Conservation (phyloP, 2,888 invertebrate genomes). For the Adineta ricciae region DNA sequence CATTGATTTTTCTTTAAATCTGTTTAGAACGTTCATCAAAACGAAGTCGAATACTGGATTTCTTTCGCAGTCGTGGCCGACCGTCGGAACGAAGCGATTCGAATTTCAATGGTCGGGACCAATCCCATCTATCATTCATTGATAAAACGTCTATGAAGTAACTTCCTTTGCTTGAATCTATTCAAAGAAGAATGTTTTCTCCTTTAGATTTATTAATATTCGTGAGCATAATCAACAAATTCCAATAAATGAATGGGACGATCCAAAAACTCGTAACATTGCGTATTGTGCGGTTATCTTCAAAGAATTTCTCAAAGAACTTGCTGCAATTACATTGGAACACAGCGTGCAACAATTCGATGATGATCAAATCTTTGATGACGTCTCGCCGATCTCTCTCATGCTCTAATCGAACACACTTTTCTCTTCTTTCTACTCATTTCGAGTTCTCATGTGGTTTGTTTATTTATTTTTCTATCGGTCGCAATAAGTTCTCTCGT, state of each 20-base stretch:
- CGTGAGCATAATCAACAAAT: not conserved
- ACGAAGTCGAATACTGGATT: slow-evolving; percentile 16
- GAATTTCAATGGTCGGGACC: not conserved
- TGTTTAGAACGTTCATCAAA: not conserved
- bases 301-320: slow-evolving; percentile 87
- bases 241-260: slow-evolving; percentile 35
- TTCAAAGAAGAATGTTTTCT: no score
- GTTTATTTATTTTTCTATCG: not conserved
- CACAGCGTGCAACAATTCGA: slow-evolving; percentile 57
- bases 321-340: slow-evolving; percentile 84
- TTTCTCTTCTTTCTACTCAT: not conserved
- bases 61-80: not conserved
- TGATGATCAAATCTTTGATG: slow-evolving; percentile 2
- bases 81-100: not conserved
- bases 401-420: not conserved
- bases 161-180: no score
- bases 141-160: slow-evolving; percentile 1
- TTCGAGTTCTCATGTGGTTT: not conserved
- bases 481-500: not conserved
- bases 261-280: slow-evolving; percentile 48
- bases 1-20: not conserved
- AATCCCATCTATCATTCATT: not conserved
- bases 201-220: not conserved
- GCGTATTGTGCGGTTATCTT: slow-evolving; percentile 74
- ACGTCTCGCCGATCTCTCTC: not conserved